Percentiles rank a stretch among this genome's conserved stretches.
Conservation (phyloP, 2,888 invertebrate species). For the Crioceris asparagi region DNA sequence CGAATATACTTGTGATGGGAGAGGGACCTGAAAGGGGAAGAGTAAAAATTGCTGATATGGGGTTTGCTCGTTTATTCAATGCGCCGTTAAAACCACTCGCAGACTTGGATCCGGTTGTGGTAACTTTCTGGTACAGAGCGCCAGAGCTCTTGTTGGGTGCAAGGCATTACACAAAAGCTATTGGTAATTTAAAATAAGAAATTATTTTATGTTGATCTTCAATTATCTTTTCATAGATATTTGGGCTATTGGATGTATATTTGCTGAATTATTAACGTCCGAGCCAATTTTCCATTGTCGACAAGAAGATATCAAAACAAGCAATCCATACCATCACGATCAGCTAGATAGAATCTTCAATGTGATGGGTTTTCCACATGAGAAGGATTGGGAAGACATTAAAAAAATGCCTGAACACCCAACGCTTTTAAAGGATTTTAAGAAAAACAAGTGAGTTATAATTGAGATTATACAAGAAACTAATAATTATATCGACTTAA, state of each 20-base stretch:
- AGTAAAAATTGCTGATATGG: slow-evolving; percentile 99
- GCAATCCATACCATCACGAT: slow-evolving; percentile 98
- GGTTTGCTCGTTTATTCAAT: slow-evolving; percentile 95
- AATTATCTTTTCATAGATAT: slow-evolving; percentile 64
- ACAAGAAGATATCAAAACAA: slow-evolving; percentile 98
- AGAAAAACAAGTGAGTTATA: slow-evolving; percentile 68
- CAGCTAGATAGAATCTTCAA: slow-evolving; percentile 97
- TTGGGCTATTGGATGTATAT: slow-evolving; percentile 99
- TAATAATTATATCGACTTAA: background rate
- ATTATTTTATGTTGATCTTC: background rate
- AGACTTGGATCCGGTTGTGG: slow-evolving; percentile 97
- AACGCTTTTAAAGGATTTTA: slow-evolving; percentile 91
- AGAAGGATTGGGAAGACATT: slow-evolving; percentile 98
- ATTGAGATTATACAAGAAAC: background rate
- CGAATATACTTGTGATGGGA: slow-evolving; percentile 98
- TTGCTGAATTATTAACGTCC: slow-evolving; percentile 95
- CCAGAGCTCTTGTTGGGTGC: slow-evolving; percentile 91
- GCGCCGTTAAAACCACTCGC: slow-evolving; percentile 95
- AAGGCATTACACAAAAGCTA: slow-evolving; percentile 95
- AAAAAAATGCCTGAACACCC: slow-evolving; percentile 98
- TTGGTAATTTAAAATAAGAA: slow-evolving; percentile 47
- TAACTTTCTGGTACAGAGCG: slow-evolving; percentile 99
- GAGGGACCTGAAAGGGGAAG: slow-evolving; percentile 94
- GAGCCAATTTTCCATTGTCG: slow-evolving; percentile 99
- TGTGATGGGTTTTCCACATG: slow-evolving; percentile 97